Base-by-base conservation (phyloP, 2,888 invertebrate species). In the Cylloceria caligata region DNA sequence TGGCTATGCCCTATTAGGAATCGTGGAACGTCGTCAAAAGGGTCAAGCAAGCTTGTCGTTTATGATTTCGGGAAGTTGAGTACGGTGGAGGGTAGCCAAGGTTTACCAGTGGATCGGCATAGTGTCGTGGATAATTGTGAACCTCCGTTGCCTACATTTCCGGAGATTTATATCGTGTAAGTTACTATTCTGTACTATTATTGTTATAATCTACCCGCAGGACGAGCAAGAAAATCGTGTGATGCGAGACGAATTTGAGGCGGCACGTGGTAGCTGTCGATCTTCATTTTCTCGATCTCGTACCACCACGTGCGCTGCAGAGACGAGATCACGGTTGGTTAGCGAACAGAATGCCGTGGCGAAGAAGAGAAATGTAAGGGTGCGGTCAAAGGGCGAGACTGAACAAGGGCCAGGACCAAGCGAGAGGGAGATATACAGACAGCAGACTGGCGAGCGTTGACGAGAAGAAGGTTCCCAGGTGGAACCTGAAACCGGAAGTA, bases 261-360 rank as follows among this genome's bases (percentile, higher is more conserved):
- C 34, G 74, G 83, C 90, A 89, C 89, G 89, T 87, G 89, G 87
- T 84, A 64, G 75, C 81, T 87, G 89, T 89, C 89, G 73, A 89
- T 90, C 89, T 89, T 89, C 86, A 88, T 90, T 89, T 85, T 83
- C 74, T 64, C 84, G 52, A 60, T 80, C 62, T 60, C 49, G 47
- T 65, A 52, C 30, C 34, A 49, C 57, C 30, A 16, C 57, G 57
- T 60, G 60, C 57, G 47, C 11, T 30, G 19, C 39, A 16, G 19
- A 39, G 24, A 49, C 2, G 49, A 16, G 60, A 52, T 36, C 71
- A 30, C 16, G 49, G 64, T 78, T 65, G 77, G 77, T 78, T 55
- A 45, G 36, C n/a, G 64, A 55, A 55, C 55, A 55, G 52, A 71
- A 64, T 34, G 34, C 30, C 13, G 19, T 65, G 16, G 64, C 36